These are phyloP conservation scores for Listronotus oregonensis DNA, from an alignment of 1,140 invertebrate genomes.

Conservation along the genomic window DNA sequence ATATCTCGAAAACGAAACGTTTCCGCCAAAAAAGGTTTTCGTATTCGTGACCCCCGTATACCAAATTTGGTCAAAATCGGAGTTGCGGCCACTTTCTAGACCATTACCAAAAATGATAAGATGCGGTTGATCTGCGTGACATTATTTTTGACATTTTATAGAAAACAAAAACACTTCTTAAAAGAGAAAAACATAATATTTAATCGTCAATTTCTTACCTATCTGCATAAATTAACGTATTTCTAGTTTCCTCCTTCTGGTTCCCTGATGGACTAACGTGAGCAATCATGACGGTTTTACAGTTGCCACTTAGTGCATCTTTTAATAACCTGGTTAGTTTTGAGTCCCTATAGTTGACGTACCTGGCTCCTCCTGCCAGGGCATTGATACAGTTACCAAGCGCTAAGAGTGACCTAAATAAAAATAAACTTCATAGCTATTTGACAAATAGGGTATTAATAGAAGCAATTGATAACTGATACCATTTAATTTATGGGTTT, in stretches of 20 bases:
- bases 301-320: conserved; percentile 89
- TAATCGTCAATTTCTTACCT: conserved; percentile 34
- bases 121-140: too few species aligned
- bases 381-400: conserved; percentile 96
- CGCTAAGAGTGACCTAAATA: conserved; percentile 60
- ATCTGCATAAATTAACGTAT: conserved; percentile 92
- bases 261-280: conserved; percentile 82
- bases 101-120: too few species aligned
- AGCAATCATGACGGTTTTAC: conserved; percentile 94
- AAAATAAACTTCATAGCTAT: background rate
- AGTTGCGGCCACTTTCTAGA: too few species aligned
- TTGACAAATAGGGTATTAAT: background rate
- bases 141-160: too few species aligned
- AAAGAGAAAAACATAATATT: too few species aligned
- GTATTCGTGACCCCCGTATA: too few species aligned
- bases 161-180: too few species aligned
- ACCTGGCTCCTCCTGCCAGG: conserved; percentile 79
- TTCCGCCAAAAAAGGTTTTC: too few species aligned
- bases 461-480: too few species aligned
- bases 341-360: conserved; percentile 94
- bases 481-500: too few species aligned
- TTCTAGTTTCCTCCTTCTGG: conserved; percentile 81
- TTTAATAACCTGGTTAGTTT: conserved; percentile 86
- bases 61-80: too few species aligned
- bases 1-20: too few species aligned